These are phyloP conservation scores for Hydra vulgaris DNA, from an alignment of 30 jellyfish, hydroid and myxozoan genomes.

Conservation along the genomic window DNA sequence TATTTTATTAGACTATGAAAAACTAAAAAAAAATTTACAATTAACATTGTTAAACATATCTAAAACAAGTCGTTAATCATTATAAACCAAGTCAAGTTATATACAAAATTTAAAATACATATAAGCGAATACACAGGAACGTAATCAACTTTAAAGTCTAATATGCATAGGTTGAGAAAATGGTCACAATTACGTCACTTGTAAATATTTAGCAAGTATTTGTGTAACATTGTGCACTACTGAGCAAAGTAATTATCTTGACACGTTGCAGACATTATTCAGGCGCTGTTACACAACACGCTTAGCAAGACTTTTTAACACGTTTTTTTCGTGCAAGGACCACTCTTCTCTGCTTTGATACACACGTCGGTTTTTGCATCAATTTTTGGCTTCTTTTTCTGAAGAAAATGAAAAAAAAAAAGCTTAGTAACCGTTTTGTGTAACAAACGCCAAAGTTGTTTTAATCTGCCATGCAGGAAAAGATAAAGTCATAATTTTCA, in stretches of 20 bases:
- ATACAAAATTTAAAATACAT: neutral
- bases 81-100: neutral
- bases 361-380: conserved; percentile 26
- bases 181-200: neutral
- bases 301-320: conserved; percentile 17
- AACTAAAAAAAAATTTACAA: neutral
- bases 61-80: neutral
- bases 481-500: neutral
- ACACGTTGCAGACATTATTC: neutral
- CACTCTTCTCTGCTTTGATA: conserved; percentile 30
- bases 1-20: neutral
- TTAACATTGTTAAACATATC: neutral
- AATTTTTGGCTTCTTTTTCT: conserved; percentile 24
- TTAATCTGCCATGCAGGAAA: neutral
- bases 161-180: neutral
- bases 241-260: neutral
- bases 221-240: conserved; percentile 11
- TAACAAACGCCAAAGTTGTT: conserved; percentile 17
- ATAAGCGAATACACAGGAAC: neutral
- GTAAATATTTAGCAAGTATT: neutral
- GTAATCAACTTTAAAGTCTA: neutral
- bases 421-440: conserved; percentile 5
- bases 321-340: conserved; percentile 12
- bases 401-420: conserved; percentile 8
- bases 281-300: conserved; percentile 29